phyloP scores from a whole-genome alignment of 2,113 vertebrate species.

The Leptosomus discolor region DNA sequence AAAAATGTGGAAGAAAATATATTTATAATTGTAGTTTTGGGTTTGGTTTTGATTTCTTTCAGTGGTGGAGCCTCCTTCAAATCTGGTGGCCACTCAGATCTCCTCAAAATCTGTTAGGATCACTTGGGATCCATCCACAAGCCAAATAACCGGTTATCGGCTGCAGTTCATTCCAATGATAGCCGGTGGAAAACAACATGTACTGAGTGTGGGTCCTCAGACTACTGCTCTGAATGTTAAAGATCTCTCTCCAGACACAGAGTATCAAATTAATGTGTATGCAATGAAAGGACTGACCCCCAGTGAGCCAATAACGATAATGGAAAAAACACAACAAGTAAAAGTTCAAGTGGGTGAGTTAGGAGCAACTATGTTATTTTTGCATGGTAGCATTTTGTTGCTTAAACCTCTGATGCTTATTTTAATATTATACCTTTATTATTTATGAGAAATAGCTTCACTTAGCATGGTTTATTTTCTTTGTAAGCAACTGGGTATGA shows the following conservation, averaged over 20 bases:
- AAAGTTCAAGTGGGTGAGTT: conserved; percentile 90
- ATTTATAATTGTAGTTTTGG: background rate
- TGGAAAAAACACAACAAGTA: conserved; percentile 89
- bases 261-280: conserved; percentile 88
- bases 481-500: background rate
- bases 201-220: conserved; percentile 80
- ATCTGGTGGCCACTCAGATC: conserved; percentile 83
- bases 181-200: conserved; percentile 79
- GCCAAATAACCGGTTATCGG: conserved; percentile 87
- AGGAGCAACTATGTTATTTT: background rate
- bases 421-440: background rate
- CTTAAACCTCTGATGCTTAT: background rate
- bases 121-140: conserved; percentile 84
- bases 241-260: conserved; percentile 87
- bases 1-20: background rate
- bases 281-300: conserved; percentile 86
- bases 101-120: conserved; percentile 89
- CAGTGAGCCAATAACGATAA: conserved; percentile 81
- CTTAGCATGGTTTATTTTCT: background rate
- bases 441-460: background rate
- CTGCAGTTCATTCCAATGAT: conserved; percentile 89
- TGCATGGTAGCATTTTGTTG: background rate
- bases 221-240: conserved; percentile 81
- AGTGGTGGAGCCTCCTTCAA: conserved; percentile 90
- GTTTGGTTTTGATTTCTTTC: conserved; percentile 21